Conservation (phyloP, 2,888 invertebrate species). For the Netelia virgata region DNA sequence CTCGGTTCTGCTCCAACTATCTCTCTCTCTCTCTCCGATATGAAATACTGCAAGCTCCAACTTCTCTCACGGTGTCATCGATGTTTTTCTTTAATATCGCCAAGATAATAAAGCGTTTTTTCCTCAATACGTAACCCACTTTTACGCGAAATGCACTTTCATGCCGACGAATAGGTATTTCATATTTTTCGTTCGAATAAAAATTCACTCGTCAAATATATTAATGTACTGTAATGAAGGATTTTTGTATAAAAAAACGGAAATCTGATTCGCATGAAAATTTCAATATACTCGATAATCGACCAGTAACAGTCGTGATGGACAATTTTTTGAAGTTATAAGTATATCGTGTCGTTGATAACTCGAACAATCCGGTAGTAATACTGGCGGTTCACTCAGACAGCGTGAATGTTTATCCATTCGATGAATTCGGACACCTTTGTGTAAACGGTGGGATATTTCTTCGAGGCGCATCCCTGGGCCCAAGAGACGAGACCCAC, state of each 20-base stretch:
- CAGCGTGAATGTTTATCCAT: slow-evolving; percentile 73
- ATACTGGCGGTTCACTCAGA: slow-evolving; percentile 45
- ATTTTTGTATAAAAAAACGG: not conserved
- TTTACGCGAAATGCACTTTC: slow-evolving; percentile 3
- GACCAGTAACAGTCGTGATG: not conserved
- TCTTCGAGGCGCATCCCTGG: slow-evolving; percentile 73
- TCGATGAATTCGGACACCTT: slow-evolving; percentile 73
- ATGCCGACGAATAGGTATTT: slow-evolving; percentile 22
- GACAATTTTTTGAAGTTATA: not conserved
- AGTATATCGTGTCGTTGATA: too few relatives aligned
- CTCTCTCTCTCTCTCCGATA: not conserved
- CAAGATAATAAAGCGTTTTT: too few relatives aligned
- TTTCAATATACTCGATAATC: slow-evolving; percentile 9
- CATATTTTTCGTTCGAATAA: not conserved
- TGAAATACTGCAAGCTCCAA: not conserved
- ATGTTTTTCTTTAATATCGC: slow-evolving; percentile 12
- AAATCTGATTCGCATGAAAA: not conserved
- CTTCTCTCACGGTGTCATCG: slow-evolving; percentile 7
- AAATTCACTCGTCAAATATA: not conserved
- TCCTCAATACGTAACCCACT: not conserved
- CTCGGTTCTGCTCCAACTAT: not conserved
- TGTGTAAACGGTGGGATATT: slow-evolving; percentile 78
- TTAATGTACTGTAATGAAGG: not conserved
- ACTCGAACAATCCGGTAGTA: too few relatives aligned
- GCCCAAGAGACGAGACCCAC: slow-evolving; percentile 80